Evolutionary conservation across 2,113 vertebrate genomes (phyloP).

Genomic region (Amphilophus citrinellus): DNA sequence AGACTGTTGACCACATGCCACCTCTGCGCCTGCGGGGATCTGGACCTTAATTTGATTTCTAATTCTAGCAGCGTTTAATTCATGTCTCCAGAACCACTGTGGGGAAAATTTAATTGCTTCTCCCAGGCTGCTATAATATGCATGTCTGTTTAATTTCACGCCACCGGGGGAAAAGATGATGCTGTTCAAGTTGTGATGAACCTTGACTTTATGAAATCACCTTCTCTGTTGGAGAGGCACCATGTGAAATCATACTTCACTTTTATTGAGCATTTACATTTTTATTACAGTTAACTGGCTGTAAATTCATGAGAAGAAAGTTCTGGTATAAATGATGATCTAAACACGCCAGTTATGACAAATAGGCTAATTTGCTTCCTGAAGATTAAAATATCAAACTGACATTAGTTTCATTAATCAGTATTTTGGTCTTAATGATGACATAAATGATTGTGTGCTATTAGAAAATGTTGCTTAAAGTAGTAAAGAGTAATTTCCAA

Average conservation of each 20-base stretch:
- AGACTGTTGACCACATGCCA: conserved; percentile 53
- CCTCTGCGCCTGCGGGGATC: conserved; percentile 41
- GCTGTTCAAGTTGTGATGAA: conserved; percentile 49
- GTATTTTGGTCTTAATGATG: neutral
- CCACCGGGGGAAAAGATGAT: conserved; percentile 33
- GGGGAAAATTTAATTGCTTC: conserved; percentile 59
- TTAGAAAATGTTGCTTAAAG: neutral
- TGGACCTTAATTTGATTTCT: conserved; percentile 63
- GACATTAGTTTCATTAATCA: neutral
- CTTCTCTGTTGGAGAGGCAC: conserved; percentile 15
- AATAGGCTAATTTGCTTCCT: neutral
- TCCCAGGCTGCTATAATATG: conserved; percentile 47
- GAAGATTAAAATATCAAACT: neutral
- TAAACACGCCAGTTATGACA: neutral
- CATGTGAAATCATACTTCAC: conserved; percentile 20
- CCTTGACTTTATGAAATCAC: conserved; percentile 55
- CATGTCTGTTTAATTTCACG: conserved; percentile 70
- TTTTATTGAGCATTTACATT: conserved; percentile 21
- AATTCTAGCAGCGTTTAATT: conserved; percentile 66
- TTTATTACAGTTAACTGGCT: neutral
- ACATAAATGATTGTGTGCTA: neutral
- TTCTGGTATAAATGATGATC: neutral
- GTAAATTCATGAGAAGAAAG: neutral
- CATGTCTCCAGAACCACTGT: conserved; percentile 54
- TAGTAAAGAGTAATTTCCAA: neutral